These are phyloP conservation scores for Hoplostethus mediterraneus DNA, from an alignment of 2,797 vertebrate genomes.

Conservation along the genomic window DNA sequence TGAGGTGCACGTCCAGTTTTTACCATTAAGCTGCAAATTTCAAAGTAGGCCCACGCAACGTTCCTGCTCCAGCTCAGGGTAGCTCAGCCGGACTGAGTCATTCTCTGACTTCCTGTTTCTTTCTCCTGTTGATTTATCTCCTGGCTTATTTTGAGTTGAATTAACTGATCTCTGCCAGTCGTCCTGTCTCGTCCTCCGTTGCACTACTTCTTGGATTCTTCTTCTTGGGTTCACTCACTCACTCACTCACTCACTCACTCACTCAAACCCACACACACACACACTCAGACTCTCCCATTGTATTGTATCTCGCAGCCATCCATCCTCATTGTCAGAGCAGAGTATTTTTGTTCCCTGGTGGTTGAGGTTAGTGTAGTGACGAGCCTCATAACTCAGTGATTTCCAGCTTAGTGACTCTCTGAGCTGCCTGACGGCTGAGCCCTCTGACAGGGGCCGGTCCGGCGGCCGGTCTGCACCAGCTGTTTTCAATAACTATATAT, in stretches of 20 bases:
- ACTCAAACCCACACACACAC: no score
- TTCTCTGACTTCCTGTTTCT: no score
- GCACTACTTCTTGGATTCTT: not conserved
- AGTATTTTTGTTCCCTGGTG: not conserved
- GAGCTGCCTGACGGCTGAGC: conserved; percentile 21
- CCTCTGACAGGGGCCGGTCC: not conserved
- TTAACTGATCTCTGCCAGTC: not conserved
- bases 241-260: no score
- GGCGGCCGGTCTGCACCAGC: not conserved
- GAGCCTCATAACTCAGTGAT: conserved; percentile 13
- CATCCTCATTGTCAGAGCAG: not conserved
- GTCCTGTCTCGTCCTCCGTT: not conserved
- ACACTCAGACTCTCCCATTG: no score
- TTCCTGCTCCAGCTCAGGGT: no score
- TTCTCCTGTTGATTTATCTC: no score
- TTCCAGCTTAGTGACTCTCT: conserved; percentile 15
- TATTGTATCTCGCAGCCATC: not conserved
- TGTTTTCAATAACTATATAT: conserved; percentile 4
- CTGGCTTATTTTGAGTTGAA: no score
- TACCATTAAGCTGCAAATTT: no score
- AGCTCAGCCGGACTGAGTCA: no score
- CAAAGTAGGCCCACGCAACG: no score
- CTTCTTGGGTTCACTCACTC: no score
- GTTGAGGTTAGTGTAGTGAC: not conserved
- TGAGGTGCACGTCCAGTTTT: no score